Percentiles rank a stretch among this genome's conserved stretches.
These are phyloP conservation scores for Rhagoletis zephyria DNA, from an alignment of 1,140 invertebrate genomes.

Conservation along the genomic window DNA sequence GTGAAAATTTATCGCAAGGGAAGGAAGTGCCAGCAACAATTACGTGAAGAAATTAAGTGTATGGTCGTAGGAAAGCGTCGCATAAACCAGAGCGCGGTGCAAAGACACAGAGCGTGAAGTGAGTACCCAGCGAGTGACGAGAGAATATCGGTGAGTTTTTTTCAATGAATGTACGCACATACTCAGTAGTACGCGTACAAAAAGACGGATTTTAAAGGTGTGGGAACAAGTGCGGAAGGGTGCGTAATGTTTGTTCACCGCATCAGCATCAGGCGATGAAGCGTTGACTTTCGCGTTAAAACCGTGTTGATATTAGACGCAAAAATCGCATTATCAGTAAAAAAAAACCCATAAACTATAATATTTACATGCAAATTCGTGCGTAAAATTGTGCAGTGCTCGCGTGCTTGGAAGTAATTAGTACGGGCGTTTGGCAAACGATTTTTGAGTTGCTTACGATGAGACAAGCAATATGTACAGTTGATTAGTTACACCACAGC, in stretches of 20 bases:
- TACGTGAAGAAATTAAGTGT: not conserved
- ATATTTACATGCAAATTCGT: not conserved
- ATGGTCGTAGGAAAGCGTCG: constrained; percentile 1
- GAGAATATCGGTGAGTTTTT: constrained; percentile 7
- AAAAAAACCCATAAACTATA: not conserved
- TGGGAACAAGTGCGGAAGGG: not conserved
- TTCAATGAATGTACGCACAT: not conserved
- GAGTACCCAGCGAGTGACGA: not conserved
- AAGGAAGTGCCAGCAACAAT: not conserved
- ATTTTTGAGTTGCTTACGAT: not conserved
- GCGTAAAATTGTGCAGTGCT: not conserved
- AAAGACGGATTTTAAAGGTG: not conserved
- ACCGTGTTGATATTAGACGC: not conserved
- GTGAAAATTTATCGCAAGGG: not conserved
- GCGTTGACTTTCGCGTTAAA: constrained; percentile 34
- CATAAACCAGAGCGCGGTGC: too few relatives aligned
- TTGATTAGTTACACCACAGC: constrained; percentile 36
- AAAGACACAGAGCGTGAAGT: not conserved
- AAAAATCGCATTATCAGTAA: not conserved
- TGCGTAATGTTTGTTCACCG: not conserved
- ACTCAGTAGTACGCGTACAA: not conserved
- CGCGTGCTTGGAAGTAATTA: constrained; percentile 12
- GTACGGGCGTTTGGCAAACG: not conserved
- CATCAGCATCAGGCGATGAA: constrained; percentile 18
- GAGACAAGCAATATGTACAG: not conserved